These are phyloP conservation scores for Thamnophis sirtalis DNA, from an alignment of 2,113 vertebrate species.

Conservation along the genomic window DNA sequence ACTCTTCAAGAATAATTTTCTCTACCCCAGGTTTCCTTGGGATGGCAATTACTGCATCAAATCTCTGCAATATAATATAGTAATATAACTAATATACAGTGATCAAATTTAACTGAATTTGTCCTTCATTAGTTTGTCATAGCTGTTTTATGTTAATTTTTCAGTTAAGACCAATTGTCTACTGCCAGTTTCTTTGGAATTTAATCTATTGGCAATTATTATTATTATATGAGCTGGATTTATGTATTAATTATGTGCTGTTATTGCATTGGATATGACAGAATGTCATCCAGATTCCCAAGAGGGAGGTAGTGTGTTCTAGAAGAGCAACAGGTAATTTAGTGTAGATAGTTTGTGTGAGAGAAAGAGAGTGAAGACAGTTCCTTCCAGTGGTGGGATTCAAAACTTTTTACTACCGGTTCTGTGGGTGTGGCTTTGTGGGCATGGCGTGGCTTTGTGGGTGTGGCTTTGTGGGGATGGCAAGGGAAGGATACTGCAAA, in stretches of 20 bases:
- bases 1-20: background rate
- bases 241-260: background rate
- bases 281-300: background rate
- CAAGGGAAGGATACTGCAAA: too few species aligned
- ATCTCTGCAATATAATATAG: background rate
- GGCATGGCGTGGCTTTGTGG: too few species aligned
- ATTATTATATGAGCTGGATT: background rate
- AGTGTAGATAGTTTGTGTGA: background rate
- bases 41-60: background rate
- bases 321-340: background rate
- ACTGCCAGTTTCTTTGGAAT: background rate
- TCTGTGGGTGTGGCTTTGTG: too few species aligned
- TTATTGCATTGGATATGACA: background rate
- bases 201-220: background rate
- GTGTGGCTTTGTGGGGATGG: too few species aligned
- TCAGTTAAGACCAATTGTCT: background rate
- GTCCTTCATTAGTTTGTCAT: background rate
- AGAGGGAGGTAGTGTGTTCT: background rate
- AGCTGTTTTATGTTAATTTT: background rate
- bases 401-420: too few species aligned
- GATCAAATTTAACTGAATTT: background rate
- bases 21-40: background rate
- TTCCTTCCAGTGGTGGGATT: too few species aligned
- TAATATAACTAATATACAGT: background rate
- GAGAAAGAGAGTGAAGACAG: background rate